Evolutionary conservation across 2,797 vertebrate genomes (phyloP).

Genomic region (Pogonophryne albipinna): DNA sequence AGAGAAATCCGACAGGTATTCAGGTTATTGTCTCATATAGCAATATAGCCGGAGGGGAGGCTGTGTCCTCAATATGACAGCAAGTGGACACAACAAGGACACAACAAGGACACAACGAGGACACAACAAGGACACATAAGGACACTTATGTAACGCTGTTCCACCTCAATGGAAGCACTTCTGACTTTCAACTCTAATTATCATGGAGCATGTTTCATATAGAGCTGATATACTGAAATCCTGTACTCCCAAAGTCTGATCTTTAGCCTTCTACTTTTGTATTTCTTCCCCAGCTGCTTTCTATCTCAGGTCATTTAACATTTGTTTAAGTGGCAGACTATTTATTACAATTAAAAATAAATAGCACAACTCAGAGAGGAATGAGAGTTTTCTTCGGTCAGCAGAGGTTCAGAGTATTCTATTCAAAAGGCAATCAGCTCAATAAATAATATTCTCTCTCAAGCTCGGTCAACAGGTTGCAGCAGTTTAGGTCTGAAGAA

Average conservation of each 20-base stretch:
- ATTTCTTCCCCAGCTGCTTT: neutral
- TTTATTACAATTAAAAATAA: neutral
- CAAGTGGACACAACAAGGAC: constrained; percentile 74
- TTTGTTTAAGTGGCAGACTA: constrained; percentile 2
- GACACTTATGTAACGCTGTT: constrained; percentile 53
- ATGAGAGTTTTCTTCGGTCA: neutral
- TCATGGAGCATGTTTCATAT: constrained; percentile 28
- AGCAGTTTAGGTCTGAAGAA: neutral
- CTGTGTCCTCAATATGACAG: constrained; percentile 70
- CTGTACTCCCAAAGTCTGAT: constrained; percentile 12
- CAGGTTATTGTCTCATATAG: constrained; percentile 77
- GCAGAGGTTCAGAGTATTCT: constrained; percentile 10
- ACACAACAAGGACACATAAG: constrained; percentile 74
- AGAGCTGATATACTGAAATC: constrained; percentile 12
- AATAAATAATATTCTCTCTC: neutral
- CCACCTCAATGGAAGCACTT: constrained; percentile 39
- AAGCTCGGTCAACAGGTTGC: neutral
- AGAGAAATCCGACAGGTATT: constrained; percentile 72
- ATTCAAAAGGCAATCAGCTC: constrained; percentile 13
- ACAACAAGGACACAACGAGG: constrained; percentile 75
- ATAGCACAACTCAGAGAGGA: neutral
- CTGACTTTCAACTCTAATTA: constrained; percentile 54
- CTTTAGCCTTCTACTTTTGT: neutral
- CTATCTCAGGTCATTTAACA: neutral
- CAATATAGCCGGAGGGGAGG: constrained; percentile 65